Base-by-base conservation (phyloP, 2,113 vertebrate genomes). In the Anseranas semipalmata region DNA sequence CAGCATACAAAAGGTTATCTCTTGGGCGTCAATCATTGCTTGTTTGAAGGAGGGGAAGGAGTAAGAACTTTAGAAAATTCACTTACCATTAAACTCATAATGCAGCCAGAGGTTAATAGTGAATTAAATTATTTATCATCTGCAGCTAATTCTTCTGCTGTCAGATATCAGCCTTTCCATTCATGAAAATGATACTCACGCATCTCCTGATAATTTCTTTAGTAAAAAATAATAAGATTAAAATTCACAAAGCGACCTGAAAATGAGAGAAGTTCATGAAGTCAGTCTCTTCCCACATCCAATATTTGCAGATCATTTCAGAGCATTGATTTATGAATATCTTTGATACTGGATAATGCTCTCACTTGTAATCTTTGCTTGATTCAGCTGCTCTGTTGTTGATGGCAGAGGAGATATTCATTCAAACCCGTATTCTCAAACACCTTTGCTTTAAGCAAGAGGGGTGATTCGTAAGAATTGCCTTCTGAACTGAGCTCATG, bases 341-440 rank as follows among this genome's bases (percentile, higher is more conserved):
- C 30, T 78, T 79, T 78, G 67, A 84, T 56, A 27, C 12, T 81
- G 50, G 12, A n/a, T 48, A 70, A 63, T 53, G 41, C 30, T 60
- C 12, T 79, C 22, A 50, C 6, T 7, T 11, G 17, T 59, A 82
- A 55, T 58, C 45, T 77, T 27, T 86, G 22, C 43, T 91, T 96
- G 66, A 59, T 71, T 95, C 79, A 77, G 30, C 13, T 87, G 87
- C 85, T n/a, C 90, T 96, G 79, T 62, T 95, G 80, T 82, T 59
- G 27, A 50, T 15, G 59, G 7, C 12, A 87, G 13, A 82, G 33
- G 62, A 75, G 5, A 67, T 35, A 6, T 10, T 85, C 3, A 35
- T 62, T 95, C 19, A 52, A 89, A 43, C 25, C 2, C 43, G 55
- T 8, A 35, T 32, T 39, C 58, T 85, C 32, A 72, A 63, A 72